A percentile compares a stretch with the other conserved stretches of the same genome.
Conservation (phyloP, 2,797 vertebrate genomes). For the Kryptolebias ocellatus region DNA sequence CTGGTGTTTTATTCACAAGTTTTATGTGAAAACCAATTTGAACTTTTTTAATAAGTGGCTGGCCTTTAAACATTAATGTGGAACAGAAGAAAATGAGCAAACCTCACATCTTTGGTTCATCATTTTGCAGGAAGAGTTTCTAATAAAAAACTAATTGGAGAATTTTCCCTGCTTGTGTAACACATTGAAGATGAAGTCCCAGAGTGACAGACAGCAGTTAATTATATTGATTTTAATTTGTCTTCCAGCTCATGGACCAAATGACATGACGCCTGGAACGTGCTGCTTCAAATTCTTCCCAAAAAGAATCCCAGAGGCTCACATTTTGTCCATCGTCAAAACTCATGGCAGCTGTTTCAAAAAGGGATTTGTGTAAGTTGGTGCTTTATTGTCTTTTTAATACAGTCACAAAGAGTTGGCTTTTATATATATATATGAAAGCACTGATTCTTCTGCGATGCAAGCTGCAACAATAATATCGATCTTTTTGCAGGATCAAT, state of each 20-base stretch:
- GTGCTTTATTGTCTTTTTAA: fast-evolving
- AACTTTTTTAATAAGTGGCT: too few relatives aligned
- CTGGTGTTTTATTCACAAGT: too few relatives aligned
- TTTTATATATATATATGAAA: background rate
- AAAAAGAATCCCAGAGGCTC: fast-evolving
- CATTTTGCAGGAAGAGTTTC: too few relatives aligned
- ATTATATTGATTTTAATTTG: background rate
- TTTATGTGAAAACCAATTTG: too few relatives aligned
- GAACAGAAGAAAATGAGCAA: too few relatives aligned
- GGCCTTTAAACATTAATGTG: too few relatives aligned
- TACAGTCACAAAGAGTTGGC: background rate
- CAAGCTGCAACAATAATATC: background rate
- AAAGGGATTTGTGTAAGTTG: constrained; percentile 19
- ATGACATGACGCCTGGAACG: background rate
- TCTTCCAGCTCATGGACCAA: constrained; percentile 2
- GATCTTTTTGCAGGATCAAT: constrained; percentile 2
- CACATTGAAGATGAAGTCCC: background rate
- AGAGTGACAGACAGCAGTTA: background rate
- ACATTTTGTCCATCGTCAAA: constrained; percentile 2
- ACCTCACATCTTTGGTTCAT: too few relatives aligned
- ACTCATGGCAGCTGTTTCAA: background rate
- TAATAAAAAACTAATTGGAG: too few relatives aligned
- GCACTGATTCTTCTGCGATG: background rate
- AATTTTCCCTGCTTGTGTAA: too few relatives aligned
- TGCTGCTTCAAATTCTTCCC: constrained; percentile 38